Conservation (phyloP, 2,888 invertebrate genomes). For the Empis stercorea region DNA sequence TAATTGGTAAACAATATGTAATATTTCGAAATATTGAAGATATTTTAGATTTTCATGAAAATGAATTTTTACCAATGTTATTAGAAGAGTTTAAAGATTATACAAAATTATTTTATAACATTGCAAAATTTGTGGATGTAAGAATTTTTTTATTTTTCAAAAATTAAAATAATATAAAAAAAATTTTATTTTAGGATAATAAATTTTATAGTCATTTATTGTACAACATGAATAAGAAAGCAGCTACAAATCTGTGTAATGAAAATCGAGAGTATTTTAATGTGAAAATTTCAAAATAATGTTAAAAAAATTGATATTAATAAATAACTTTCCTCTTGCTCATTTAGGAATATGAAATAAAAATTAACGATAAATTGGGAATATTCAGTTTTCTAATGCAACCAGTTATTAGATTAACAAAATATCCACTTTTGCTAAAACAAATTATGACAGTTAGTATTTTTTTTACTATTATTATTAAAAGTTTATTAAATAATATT, state of each 20-base stretch:
- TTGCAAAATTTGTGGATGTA: conserved; percentile 29
- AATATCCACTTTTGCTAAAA: conserved; percentile 30
- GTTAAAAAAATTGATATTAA: neutral
- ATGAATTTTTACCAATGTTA: conserved; percentile 33
- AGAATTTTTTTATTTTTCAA: conserved; percentile 11
- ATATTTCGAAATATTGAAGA: conserved; percentile 90
- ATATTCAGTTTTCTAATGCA: conserved; percentile 35
- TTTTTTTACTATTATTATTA: neutral
- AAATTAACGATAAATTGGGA: conserved; percentile 33
- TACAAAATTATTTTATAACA: conserved; percentile 29
- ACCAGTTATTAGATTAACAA: conserved; percentile 34
- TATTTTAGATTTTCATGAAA: conserved; percentile 75
- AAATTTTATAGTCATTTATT: neutral
- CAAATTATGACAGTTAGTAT: conserved; percentile 29
- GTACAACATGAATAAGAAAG: neutral
- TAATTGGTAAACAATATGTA: conserved; percentile 33
- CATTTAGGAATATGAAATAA: conserved; percentile 28
- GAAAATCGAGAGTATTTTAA: neutral
- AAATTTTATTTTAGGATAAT: neutral
- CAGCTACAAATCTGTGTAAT: neutral
- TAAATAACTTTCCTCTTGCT: neutral
- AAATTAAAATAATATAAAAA: neutral
- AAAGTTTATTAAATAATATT: neutral
- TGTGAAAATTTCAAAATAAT: neutral
- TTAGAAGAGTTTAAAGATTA: conserved; percentile 27